These are phyloP conservation scores for Oreotrochilus melanogaster DNA, from an alignment of 2,113 vertebrate genomes.

Conservation along the genomic window DNA sequence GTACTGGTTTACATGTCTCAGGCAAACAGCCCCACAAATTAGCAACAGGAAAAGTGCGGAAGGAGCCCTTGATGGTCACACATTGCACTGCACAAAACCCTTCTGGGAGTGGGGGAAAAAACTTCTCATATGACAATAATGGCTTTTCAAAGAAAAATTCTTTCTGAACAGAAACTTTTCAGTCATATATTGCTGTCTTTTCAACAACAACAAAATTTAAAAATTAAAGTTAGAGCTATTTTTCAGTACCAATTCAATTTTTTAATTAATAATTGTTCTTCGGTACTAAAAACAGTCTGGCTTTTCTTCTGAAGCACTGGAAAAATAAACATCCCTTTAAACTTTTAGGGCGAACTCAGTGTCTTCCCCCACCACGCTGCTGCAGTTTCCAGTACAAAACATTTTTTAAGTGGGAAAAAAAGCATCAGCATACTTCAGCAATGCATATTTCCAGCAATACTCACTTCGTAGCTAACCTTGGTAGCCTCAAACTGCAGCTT, in stretches of 20 bases:
- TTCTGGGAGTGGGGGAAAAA: neutral
- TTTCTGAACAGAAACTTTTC: neutral
- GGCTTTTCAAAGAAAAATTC: neutral
- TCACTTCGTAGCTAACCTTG: neutral
- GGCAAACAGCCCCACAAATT: neutral
- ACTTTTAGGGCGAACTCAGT: neutral
- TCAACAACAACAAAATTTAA: neutral
- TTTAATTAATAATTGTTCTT: neutral
- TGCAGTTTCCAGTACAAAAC: neutral
- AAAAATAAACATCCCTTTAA: slow-evolving; percentile 2
- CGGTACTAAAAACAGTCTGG: neutral
- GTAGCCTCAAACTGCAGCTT: neutral
- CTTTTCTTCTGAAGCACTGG: neutral
- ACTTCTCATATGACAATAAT: neutral
- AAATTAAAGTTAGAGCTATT: neutral
- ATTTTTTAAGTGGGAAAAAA: neutral
- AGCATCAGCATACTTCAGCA: neutral
- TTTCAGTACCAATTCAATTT: neutral
- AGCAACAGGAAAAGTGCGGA: neutral
- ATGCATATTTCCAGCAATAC: neutral
- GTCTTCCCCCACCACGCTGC: rapidly evolving
- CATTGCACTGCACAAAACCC: neutral
- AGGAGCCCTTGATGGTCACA: neutral
- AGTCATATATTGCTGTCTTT: neutral
- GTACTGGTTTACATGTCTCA: neutral